Base-by-base conservation (phyloP, 2,888 invertebrate genomes). In the Diplazon laetatorius region DNA sequence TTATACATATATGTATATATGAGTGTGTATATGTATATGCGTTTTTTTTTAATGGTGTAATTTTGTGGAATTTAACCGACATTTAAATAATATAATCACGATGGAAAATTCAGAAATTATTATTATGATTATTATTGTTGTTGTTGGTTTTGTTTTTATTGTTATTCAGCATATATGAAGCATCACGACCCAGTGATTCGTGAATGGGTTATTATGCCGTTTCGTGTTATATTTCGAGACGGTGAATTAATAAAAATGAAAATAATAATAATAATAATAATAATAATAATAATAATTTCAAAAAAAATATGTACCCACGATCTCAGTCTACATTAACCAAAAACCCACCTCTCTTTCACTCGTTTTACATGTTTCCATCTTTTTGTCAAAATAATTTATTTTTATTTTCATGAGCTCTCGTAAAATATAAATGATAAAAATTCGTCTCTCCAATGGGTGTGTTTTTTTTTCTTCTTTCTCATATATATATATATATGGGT, bases 241-340 rank as follows among this genome's bases (percentile, higher is more conserved):
- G n/a, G n/a, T n/a, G n/a, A n/a, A n/a, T n/a, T n/a, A n/a, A n/a
- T n/a, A n/a, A n/a, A n/a, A n/a, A n/a, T n/a, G n/a, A 20, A 16
- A 4, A 4, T 39, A 20, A 14, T 46, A n/a, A n/a, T n/a, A n/a
- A n/a, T n/a, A n/a, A n/a, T n/a, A n/a, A n/a, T n/a, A n/a, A n/a
- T n/a, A n/a, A n/a, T n/a, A n/a, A n/a, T n/a, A n/a, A n/a, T n/a
- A n/a, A n/a, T n/a, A 14, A 42, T 44, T 22, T 65, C n/a, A 50
- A 50, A 65, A 42, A 35, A 65, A 20, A 62, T 14, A 9, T 62
- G 44, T 48, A 39, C 65, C 39, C 48, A 52, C 65, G 48, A 65
- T 22, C 48, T 37, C 20, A 4, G 20, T 16, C 14, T 18, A 18
- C 2, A 35, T 39, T 16, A 1, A 16, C 57, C 6, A 4, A 9